Evolutionary conservation across 2,888 invertebrate species (phyloP), one percentile per base, ranked within the genome.

Genomic region (Mesorhabditis spiculigera): DNA sequence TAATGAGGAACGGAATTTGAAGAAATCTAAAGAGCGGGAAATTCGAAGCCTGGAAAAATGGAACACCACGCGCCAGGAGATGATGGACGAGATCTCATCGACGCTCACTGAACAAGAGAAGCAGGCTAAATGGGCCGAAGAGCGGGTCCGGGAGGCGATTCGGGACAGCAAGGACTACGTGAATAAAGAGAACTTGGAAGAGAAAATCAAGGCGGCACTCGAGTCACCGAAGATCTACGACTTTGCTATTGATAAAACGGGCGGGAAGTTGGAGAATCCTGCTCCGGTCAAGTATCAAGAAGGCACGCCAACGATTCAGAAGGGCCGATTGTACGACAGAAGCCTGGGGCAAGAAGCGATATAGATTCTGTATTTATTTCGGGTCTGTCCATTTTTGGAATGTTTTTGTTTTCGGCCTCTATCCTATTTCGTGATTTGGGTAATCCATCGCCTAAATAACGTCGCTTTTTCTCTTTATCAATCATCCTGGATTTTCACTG

Each of bases 191-290:
- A 84, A 84, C 70, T 63, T 84, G 64, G 79, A 81, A 28, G 69
- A 78, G 66, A 77, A 76, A 66, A 77, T 84, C 45, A 65, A 73
- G 28, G 73, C 73, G 43, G 84, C 84, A 5, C 71, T 84, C 13
- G 84, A 84, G 66, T 78, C 75, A 50, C 84, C 84, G 42, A 72
- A 70, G 16, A 78, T 81, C 43, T 82, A 80, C 73, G 84, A 84
- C 66, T 84, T 75, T 67, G 82, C 82, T 6, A 84, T 84, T 67
- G 83, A 84, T 70, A 63, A 75, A 68, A 66, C 68, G 43, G 80
- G 80, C 68, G 76, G 74, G 66, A 78, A 77, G 73, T 73, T 74
- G 62, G 13, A 4, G 8, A n/a, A 78, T 44, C 80, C 81, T 6
- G 65, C 73, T 42, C 82, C 83, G 4, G 77, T 79, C 42, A 83